Evolutionary conservation across 2,113 vertebrate genomes (phyloP).

Genomic region (Xenotilapia leptura): DNA sequence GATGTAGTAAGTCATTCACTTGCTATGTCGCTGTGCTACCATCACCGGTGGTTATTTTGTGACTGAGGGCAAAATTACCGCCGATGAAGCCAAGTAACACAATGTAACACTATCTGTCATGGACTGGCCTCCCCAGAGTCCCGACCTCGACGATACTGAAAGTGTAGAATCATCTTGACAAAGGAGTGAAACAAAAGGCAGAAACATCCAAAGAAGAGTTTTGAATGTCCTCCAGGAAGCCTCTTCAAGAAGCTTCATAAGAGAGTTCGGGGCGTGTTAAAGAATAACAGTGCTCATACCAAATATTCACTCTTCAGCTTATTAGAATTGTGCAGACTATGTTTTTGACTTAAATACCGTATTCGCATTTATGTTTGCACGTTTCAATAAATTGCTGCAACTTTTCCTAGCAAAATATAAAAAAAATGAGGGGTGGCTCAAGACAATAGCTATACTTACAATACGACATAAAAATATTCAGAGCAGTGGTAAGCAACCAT

Average conservation of each 20-base stretch:
- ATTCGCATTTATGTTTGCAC: not conserved
- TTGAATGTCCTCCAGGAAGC: not conserved
- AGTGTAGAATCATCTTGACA: not conserved
- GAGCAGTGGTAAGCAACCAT: not conserved
- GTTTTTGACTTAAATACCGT: not conserved
- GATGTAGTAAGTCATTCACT: rapidly evolving
- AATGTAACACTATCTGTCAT: not conserved
- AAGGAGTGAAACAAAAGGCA: not conserved
- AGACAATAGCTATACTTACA: not conserved
- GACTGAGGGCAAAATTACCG: not conserved
- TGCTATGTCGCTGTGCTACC: rapidly evolving
- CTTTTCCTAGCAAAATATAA: not conserved
- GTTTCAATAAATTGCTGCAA: not conserved
- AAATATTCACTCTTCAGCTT: not conserved
- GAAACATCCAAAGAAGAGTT: not conserved
- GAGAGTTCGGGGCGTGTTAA: not conserved
- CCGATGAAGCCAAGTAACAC: not conserved
- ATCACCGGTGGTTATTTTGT: not conserved
- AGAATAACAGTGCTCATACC: not conserved
- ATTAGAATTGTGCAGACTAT: not conserved
- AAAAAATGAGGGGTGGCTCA: not conserved
- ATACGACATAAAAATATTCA: not conserved
- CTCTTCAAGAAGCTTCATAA: not conserved
- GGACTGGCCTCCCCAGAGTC: not conserved
- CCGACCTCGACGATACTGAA: rapidly evolving